Conservation (phyloP, 2,113 vertebrate species). For the Suncus etruscus region DNA sequence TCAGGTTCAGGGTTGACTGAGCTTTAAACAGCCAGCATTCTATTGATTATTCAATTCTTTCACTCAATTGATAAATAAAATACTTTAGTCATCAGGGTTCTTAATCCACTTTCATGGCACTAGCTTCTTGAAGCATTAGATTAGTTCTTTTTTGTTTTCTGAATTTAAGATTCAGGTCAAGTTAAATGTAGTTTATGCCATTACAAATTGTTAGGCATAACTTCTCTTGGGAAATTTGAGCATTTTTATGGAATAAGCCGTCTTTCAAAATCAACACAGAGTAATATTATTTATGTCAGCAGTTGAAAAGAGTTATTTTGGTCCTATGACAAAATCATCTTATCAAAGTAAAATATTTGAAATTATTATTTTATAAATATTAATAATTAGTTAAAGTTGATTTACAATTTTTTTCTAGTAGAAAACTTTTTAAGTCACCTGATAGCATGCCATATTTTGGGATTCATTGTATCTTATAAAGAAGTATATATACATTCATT, state of each 20-base stretch:
- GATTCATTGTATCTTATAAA: background rate
- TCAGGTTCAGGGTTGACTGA: constrained; percentile 44
- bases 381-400: background rate
- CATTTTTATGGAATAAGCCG: constrained; percentile 29
- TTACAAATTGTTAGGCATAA: constrained; percentile 48
- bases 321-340: background rate
- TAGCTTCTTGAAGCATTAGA: constrained; percentile 55
- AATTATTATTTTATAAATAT: background rate
- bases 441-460: too few species aligned
- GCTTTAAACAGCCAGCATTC: constrained; percentile 51
- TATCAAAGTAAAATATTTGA: constrained; percentile 17
- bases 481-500: background rate
- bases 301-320: background rate
- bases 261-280: constrained; percentile 39
- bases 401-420: background rate
- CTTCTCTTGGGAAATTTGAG: constrained; percentile 21
- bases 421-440: too few species aligned
- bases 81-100: constrained; percentile 42
- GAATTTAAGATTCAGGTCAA: constrained; percentile 59
- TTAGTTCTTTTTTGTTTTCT: constrained; percentile 49
- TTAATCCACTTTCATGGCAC: constrained; percentile 67
- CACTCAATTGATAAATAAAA: constrained; percentile 62
- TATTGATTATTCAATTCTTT: constrained; percentile 60
- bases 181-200: constrained; percentile 41
- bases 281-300: background rate